Base-by-base conservation (phyloP, 2,113 vertebrate genomes). In the Zootoca vivipara region DNA sequence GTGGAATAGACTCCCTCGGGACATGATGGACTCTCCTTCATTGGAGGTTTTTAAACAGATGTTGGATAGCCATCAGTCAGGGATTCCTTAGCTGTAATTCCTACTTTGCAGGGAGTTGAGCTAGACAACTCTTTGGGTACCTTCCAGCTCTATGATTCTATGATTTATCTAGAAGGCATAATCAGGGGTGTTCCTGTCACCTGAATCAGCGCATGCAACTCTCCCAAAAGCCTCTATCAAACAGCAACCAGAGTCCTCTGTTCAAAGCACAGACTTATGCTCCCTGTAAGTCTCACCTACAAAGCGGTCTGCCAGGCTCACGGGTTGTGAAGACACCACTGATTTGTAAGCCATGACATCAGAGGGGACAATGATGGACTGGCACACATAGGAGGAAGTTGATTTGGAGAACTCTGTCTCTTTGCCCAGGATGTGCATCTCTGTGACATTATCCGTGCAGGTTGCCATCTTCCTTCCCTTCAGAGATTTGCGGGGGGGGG, bases 381-480 rank as follows among this genome's bases (percentile, higher is more conserved):
- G 98, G 94, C 98, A 99, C 64, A 97, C 75, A 22, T 98, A 98
- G 90, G 98, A 96, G 33, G 89, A 96, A 93, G 98, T 94, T 83
- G 93, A 88, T 72, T 92, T 96, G 38, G 92, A 94, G 33, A 91
- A 90, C 22, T 90, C 92, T 0, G 91, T 75, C 20, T 95, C 95
- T 1, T 84, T 79, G 6, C 95, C 95, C 42, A 95, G 93, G 83
- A 93, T 95, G 87, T 94, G 95, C 3, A 93, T 94, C 62, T 97
- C 97, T 2, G 98, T 98, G 80, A 99, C 97, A 3, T 99, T 99
- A 91, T 98, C 98, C 0, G 95, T 89, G 90, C 98, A 99, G 46
- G 95, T 86, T 0, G 98, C 97, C 72, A 92, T 85, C 58, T 95
- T 96, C 90, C 94, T 96, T 75, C 95, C 97, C 98, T 99, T 92